Percentiles rank a stretch among this genome's conserved stretches.
Evolutionary conservation across 1,140 invertebrate species (phyloP).

Genomic region (Mya arenaria): DNA sequence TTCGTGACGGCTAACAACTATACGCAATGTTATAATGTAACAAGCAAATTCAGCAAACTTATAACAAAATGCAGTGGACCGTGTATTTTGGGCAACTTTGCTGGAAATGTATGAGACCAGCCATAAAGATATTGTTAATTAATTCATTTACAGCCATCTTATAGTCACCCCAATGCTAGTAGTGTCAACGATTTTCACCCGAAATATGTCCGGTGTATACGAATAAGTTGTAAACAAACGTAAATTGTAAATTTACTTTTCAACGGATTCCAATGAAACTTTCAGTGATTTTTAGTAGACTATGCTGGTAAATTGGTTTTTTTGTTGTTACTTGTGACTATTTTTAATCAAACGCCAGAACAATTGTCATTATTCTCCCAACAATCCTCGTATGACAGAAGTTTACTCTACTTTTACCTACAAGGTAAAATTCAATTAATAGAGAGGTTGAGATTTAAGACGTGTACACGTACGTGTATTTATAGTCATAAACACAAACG

Average conservation of each 20-base stretch:
- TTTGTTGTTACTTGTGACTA: slow-evolving; percentile 18
- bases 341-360: slow-evolving; percentile 25
- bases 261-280: slow-evolving; percentile 18
- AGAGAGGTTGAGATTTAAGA: slow-evolving; percentile 4
- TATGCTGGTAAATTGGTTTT: not conserved
- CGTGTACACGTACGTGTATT: not conserved
- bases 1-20: slow-evolving; percentile 9
- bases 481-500: not conserved
- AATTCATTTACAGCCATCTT: slow-evolving; percentile 19
- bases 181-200: slow-evolving; percentile 19
- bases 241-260: slow-evolving; percentile 22
- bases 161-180: slow-evolving; percentile 25
- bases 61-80: slow-evolving; percentile 6
- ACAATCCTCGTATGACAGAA: slow-evolving; percentile 21
- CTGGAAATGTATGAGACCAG: slow-evolving; percentile 6
- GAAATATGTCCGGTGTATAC: slow-evolving; percentile 2
- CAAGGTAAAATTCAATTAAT: slow-evolving; percentile 16
- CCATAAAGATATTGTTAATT: slow-evolving; percentile 4
- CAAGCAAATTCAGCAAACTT: slow-evolving; percentile 25
- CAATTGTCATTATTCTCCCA: slow-evolving; percentile 17
- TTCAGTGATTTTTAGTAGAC: slow-evolving; percentile 11
- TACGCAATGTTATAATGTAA: slow-evolving; percentile 13
- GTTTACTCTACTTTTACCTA: slow-evolving; percentile 22
- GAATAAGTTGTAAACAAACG: slow-evolving; percentile 20
- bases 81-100: slow-evolving; percentile 11